These are phyloP conservation scores for Manduca sexta DNA, from an alignment of 1,140 invertebrate genomes.

Conservation along the genomic window DNA sequence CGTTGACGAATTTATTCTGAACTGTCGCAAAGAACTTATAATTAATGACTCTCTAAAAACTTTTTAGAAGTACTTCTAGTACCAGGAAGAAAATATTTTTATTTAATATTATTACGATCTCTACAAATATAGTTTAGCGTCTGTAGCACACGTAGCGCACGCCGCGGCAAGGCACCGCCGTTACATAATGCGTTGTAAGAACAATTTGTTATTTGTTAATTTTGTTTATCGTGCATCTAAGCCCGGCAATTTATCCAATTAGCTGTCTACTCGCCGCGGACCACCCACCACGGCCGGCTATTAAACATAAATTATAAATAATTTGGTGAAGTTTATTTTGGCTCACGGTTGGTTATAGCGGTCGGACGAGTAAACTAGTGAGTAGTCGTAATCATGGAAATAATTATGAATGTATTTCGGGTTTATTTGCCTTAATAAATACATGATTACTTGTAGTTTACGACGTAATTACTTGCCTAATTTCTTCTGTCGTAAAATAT, in stretches of 20 bases:
- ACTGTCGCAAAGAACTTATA: background rate
- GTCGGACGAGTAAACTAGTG: slow-evolving; percentile 12
- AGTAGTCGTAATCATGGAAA: slow-evolving; percentile 6
- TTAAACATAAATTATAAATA: slow-evolving; percentile 68
- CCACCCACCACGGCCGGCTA: slow-evolving; percentile 58
- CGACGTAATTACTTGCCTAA: slow-evolving; percentile 3
- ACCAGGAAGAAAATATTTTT: too few species aligned
- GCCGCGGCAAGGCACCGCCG: background rate
- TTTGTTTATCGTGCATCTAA: slow-evolving; percentile 65
- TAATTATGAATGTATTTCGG: slow-evolving; percentile 2
- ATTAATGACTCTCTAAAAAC: too few species aligned
- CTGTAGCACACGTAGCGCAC: background rate
- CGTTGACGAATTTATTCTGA: too few species aligned
- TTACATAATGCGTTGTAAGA: slow-evolving; percentile 18
- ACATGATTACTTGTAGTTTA: slow-evolving; percentile 1
- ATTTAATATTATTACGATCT: too few species aligned
- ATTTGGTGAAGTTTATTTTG: slow-evolving; percentile 63
- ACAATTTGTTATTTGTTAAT: slow-evolving; percentile 68
- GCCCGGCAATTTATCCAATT: slow-evolving; percentile 66
- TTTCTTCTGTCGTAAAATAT: background rate
- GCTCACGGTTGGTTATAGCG: slow-evolving; percentile 34
- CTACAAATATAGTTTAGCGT: background rate
- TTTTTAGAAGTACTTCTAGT: too few species aligned
- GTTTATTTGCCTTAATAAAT: slow-evolving; percentile 4
- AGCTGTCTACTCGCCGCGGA: slow-evolving; percentile 38